Percentiles rank a stretch among this genome's conserved stretches.
Evolutionary conservation across 2,888 invertebrate species (phyloP).

Genomic region (Acanthosepion esculentum): DNA sequence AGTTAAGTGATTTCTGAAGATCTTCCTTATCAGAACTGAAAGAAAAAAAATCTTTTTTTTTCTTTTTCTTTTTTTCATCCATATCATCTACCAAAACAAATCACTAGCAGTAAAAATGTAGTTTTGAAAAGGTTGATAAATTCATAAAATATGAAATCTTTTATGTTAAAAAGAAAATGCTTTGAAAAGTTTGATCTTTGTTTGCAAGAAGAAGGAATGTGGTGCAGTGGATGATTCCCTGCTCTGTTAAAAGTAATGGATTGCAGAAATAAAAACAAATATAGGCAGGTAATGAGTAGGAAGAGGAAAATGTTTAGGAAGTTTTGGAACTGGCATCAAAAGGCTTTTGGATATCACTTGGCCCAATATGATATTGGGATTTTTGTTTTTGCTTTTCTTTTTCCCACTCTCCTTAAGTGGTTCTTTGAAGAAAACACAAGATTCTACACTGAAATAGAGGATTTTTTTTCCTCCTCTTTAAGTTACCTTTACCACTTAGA

Average conservation of each 20-base stretch:
- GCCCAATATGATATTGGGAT: neutral
- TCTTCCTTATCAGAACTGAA: neutral
- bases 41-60: neutral
- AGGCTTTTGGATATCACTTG: neutral
- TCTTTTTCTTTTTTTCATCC: too few species aligned
- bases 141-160: neutral
- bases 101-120: neutral
- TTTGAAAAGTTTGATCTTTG: too few species aligned
- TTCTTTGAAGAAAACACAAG: neutral
- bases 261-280: neutral
- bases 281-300: neutral
- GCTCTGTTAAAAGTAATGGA: neutral
- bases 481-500: too few species aligned
- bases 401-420: too few species aligned
- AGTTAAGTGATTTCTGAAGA: neutral
- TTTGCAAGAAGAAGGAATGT: too few species aligned
- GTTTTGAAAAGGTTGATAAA: neutral
- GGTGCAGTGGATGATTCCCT: too few species aligned
- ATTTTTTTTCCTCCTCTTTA: too few species aligned
- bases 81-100: neutral
- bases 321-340: slow-evolving; percentile 2
- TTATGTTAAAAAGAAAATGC: too few species aligned
- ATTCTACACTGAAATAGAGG: neutral
- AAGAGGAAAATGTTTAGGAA: neutral
- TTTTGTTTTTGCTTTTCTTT: neutral